These are phyloP conservation scores for Betta splendens DNA, from an alignment of 2,797 vertebrate genomes.

Conservation along the genomic window DNA sequence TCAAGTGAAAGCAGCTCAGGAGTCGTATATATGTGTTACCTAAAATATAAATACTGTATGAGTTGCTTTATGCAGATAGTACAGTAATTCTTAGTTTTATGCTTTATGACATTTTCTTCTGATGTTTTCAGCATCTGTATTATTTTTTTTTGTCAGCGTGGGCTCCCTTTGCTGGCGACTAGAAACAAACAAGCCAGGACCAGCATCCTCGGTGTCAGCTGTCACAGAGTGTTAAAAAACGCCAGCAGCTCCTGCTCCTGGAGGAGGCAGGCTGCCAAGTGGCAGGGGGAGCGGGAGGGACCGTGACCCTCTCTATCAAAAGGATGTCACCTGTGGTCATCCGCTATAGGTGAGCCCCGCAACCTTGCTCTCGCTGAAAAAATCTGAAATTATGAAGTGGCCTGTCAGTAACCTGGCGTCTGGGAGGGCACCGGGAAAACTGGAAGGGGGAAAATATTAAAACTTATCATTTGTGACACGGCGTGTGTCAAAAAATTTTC, in stretches of 20 bases:
- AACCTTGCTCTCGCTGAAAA: constrained; percentile 32
- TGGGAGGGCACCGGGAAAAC: constrained; percentile 31
- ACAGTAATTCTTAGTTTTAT: neutral
- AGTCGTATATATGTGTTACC: too few species aligned
- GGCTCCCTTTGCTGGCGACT: constrained; percentile 30
- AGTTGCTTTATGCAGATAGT: neutral
- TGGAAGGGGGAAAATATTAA: constrained; percentile 43
- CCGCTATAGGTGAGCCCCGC: constrained; percentile 21
- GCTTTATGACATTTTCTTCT: neutral
- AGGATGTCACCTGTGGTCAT: constrained; percentile 53
- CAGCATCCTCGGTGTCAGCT: constrained; percentile 52
- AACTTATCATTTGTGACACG: constrained; percentile 66
- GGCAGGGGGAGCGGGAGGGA: constrained; percentile 40
- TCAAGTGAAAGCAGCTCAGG: constrained; percentile 33
- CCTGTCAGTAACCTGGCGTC: constrained; percentile 42
- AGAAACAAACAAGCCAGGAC: constrained; percentile 62
- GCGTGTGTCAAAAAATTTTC: constrained; percentile 53
- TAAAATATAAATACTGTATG: neutral
- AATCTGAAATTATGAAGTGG: constrained; percentile 50
- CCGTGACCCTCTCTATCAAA: constrained; percentile 63
- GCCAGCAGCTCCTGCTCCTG: neutral
- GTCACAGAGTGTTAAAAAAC: constrained; percentile 18
- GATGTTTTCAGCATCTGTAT: constrained; percentile 9
- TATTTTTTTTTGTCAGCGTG: constrained; percentile 16
- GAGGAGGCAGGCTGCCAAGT: constrained; percentile 44